Base-by-base conservation (phyloP, 2,113 vertebrate genomes). In the Campylorhamphus procurvoides region DNA sequence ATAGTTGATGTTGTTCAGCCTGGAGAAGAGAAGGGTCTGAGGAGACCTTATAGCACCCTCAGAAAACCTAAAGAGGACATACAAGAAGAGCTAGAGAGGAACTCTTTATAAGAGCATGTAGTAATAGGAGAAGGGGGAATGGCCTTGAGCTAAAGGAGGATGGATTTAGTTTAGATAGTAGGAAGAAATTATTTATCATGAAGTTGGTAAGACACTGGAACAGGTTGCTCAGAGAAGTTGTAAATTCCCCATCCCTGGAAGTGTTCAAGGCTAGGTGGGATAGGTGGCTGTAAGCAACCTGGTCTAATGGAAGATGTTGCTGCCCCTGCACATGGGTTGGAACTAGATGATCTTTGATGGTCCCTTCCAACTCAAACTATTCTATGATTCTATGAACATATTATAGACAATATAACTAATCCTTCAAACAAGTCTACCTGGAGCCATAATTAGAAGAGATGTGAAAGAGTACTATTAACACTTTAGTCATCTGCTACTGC, bases 381-480 rank as follows among this genome's bases (percentile, higher is more conserved):
- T 44, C 31, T 27, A 19, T 42, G 39, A 11, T 56, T 42, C 31
- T n/a, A 14, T 42, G 31, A 74, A 52, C n/a, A 40, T 62, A 50
- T 90, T 84, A 25, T 50, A 71, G 56, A 89, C 62, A 46, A 12
- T 84, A 58, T 88, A 52, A 46, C 50, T 93, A 74, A 71, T 59
- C 40, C 66, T 90, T 81, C 80, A 55, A 78, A 39, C 23, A 89
- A 74, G 25, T 56, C 69, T 87, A 56, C 12, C 47, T 91, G 56
- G 33, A 95, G 7, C 86, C n/a, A 40, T 85, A 89, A 87, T 63
- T 86, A 39, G 76, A 93, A 74, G 52, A 92, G 94, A 83, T 39
- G 23, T 73, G 62, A 62, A 87, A 73, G 64, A 68, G 56, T 33
- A 40, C 25, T 88, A 73, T 95, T 94, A 96, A 92, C 49, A 64